A percentile compares a stretch with the other conserved stretches of the same genome.
Evolutionary conservation across 2,113 vertebrate species (phyloP).

Genomic region (Felis chaus): DNA sequence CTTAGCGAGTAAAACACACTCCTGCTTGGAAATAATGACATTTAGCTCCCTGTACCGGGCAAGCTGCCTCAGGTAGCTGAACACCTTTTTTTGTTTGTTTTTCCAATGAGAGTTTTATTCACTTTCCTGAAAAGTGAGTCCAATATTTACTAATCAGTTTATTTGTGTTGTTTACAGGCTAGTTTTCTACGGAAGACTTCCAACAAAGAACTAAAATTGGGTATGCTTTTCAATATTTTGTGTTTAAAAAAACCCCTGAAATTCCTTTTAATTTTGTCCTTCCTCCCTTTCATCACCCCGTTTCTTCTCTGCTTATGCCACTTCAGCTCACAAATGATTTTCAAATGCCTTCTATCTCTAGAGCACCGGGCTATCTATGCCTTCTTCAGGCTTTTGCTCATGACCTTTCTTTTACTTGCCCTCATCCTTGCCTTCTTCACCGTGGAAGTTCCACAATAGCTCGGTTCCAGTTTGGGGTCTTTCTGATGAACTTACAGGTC

Average conservation of each 20-base stretch:
- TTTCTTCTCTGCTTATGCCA: background rate
- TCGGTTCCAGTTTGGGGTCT: background rate
- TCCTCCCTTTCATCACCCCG: background rate
- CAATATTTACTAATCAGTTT: slow-evolving; percentile 27
- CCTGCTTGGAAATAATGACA: background rate
- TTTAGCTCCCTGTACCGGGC: background rate
- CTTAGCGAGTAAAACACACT: slow-evolving; percentile 17
- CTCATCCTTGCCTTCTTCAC: too few relatives aligned
- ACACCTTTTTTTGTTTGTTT: background rate
- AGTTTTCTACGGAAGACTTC: background rate
- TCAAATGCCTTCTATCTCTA: background rate
- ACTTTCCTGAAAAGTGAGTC: background rate
- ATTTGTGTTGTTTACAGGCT: background rate
- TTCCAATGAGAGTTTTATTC: slow-evolving; percentile 20
- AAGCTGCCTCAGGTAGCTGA: background rate
- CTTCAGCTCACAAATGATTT: background rate
- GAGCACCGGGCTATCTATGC: background rate
- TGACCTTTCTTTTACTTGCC: background rate
- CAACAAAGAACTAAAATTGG: background rate
- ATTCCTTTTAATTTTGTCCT: background rate
- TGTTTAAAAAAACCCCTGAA: background rate
- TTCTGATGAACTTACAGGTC: background rate
- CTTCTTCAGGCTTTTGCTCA: background rate
- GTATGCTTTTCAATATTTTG: background rate
- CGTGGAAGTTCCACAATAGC: background rate